These are phyloP conservation scores for Chironomus tentans DNA, from an alignment of 2,888 invertebrate genomes.

Conservation along the genomic window DNA sequence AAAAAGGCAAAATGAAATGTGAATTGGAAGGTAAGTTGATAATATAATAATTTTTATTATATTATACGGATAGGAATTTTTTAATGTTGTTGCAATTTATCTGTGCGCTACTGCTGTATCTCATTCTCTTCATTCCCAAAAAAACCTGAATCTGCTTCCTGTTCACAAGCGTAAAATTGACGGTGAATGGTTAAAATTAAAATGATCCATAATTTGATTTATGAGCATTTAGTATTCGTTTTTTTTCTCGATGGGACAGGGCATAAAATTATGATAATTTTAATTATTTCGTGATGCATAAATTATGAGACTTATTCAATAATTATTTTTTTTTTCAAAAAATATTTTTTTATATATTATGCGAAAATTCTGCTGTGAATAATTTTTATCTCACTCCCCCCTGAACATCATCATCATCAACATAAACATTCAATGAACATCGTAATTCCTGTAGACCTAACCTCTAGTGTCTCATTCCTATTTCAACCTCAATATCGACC, in stretches of 20 bases:
- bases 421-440: neutral
- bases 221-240: slow-evolving; percentile 9
- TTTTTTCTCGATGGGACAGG: neutral
- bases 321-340: neutral
- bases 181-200: slow-evolving; percentile 20
- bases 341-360: too few species aligned
- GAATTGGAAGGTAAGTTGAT: neutral
- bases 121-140: neutral
- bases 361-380: neutral
- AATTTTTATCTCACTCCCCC: neutral
- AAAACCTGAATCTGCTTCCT: slow-evolving; percentile 9
- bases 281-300: slow-evolving; percentile 26
- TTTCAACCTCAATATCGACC: neutral
- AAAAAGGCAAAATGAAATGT: neutral
- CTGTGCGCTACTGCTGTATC: neutral
- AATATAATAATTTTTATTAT: neutral
- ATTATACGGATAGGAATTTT: neutral
- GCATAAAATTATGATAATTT: slow-evolving; percentile 23
- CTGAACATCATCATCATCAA: neutral
- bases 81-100: neutral
- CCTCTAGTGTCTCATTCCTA: too few species aligned
- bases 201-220: slow-evolving; percentile 26
- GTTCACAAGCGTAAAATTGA: slow-evolving; percentile 21
- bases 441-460: too few species aligned
- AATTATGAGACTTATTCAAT: slow-evolving; percentile 20